phyloP scores from a whole-genome alignment of 2,797 vertebrate genomes.

The Eulemur mongoz region DNA sequence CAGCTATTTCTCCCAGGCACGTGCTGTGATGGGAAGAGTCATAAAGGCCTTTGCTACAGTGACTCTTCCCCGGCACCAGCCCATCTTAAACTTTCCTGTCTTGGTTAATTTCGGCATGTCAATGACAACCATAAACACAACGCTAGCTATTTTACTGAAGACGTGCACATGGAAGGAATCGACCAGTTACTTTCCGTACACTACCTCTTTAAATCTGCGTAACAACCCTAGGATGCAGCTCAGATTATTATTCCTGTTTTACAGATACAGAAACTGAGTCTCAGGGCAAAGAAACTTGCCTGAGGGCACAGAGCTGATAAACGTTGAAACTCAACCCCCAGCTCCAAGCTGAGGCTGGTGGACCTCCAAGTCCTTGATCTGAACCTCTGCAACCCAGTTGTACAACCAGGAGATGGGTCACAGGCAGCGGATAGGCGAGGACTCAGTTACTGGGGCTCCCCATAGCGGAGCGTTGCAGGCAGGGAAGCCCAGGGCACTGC shows the following conservation, averaged over 20 bases:
- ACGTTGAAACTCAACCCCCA: neutral
- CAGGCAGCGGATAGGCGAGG: neutral
- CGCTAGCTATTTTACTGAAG: neutral
- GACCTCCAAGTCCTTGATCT: neutral
- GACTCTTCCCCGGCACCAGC: neutral
- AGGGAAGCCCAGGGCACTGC: neutral
- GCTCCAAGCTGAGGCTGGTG: neutral
- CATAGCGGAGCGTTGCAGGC: neutral
- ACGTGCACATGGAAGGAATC: neutral
- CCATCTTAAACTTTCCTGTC: neutral
- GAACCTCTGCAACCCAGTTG: neutral
- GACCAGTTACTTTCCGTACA: neutral
- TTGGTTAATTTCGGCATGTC: neutral
- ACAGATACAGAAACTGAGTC: neutral
- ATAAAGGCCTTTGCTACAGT: neutral
- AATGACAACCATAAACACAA: neutral
- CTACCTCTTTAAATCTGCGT: neutral
- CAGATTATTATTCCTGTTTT: neutral
- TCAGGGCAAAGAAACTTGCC: neutral
- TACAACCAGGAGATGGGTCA: rapidly evolving
- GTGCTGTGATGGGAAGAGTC: neutral
- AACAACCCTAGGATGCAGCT: neutral
- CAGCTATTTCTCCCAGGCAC: neutral
- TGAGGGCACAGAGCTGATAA: neutral
- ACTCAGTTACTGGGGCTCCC: neutral